phyloP scores from a whole-genome alignment of 2,113 vertebrate genomes.

The Anas platyrhynchos region DNA sequence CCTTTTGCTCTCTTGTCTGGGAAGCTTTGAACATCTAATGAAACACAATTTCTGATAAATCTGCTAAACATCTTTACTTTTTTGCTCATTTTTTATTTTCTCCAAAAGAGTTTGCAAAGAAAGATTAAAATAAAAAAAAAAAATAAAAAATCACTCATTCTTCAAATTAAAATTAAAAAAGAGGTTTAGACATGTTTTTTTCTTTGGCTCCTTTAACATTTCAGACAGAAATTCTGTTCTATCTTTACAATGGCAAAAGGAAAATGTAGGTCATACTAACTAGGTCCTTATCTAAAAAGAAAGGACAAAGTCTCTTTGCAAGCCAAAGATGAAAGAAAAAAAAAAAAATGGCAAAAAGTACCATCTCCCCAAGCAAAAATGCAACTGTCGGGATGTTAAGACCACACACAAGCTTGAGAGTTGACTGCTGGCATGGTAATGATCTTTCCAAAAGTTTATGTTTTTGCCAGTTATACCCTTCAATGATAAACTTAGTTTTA shows the following conservation, averaged over 20 bases:
- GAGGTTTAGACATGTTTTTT: neutral
- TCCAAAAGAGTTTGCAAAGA: neutral
- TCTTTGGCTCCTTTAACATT: neutral
- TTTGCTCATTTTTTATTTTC: neutral
- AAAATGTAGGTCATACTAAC: constrained; percentile 12
- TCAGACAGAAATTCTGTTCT: neutral
- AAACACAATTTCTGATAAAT: neutral
- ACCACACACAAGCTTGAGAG: neutral
- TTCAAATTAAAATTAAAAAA: neutral
- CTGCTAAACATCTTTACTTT: neutral
- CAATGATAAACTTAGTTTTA: neutral
- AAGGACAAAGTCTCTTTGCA: neutral
- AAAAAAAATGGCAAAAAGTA: neutral
- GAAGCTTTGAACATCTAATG: neutral
- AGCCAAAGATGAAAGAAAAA: neutral
- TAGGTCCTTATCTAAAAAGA: neutral
- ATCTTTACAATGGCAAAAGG: neutral
- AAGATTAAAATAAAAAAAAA: neutral
- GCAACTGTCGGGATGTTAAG: neutral
- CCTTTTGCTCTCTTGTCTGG: neutral
- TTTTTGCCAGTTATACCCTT: neutral
- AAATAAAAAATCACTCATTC: neutral
- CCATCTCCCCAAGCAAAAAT: neutral
- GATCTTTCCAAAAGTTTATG: neutral
- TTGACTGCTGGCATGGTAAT: neutral